phyloP scores from a whole-genome alignment of 2,888 invertebrate species.

The Scelioninae gen. 2 region DNA sequence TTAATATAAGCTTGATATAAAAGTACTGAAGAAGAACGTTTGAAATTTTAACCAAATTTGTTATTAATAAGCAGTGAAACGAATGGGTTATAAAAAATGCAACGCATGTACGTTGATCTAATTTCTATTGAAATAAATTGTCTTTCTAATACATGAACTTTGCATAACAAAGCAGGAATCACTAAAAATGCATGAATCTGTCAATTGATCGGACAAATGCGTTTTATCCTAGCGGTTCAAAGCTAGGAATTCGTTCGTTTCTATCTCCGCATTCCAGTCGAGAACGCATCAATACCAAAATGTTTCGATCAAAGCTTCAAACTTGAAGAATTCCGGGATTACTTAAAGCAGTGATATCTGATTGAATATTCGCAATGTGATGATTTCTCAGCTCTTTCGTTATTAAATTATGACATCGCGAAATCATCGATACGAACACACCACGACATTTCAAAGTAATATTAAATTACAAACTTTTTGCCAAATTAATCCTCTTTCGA shows the following conservation, averaged over 20 bases:
- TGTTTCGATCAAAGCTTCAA: conserved; percentile 50
- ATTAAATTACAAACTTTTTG: too few species aligned
- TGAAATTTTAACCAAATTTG: too few species aligned
- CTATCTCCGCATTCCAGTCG: conserved; percentile 45
- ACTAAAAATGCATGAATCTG: conserved; percentile 47
- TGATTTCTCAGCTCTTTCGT: conserved; percentile 11
- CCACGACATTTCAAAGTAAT: too few species aligned
- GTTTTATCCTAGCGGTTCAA: conserved; percentile 44
- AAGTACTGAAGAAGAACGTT: too few species aligned
- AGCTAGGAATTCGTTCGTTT: conserved; percentile 54
- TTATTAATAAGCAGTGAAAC: too few species aligned
- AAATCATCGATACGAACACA: too few species aligned
- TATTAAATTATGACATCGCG: too few species aligned
- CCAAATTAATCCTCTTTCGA: too few species aligned
- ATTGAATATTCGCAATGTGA: conserved; percentile 38
- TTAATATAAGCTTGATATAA: too few species aligned
- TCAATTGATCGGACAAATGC: conserved; percentile 49
- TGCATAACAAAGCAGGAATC: conserved; percentile 24
- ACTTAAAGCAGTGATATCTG: conserved; percentile 36
- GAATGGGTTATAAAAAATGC: conserved; percentile 1
- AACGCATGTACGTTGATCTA: too few species aligned
- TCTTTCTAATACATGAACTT: conserved; percentile 6
- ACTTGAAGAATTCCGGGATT: conserved; percentile 47
- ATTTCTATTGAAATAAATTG: conserved; percentile 13
- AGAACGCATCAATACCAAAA: conserved; percentile 52